phyloP scores from a whole-genome alignment of 2,797 vertebrate genomes.

The Clamator glandarius region DNA sequence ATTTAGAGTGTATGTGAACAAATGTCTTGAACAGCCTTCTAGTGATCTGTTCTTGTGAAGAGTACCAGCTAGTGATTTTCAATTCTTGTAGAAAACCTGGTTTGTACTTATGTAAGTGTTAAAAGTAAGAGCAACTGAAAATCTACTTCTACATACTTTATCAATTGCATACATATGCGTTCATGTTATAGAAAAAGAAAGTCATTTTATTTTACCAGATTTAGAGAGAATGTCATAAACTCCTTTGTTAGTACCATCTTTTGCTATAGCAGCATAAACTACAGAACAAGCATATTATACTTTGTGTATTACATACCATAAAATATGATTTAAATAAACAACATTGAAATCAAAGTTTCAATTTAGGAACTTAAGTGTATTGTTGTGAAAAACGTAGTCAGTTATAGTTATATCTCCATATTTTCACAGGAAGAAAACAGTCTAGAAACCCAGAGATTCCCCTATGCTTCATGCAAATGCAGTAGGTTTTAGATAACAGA shows the following conservation, averaged over 20 bases:
- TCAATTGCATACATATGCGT: neutral
- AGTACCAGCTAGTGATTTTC: neutral
- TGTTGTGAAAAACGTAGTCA: neutral
- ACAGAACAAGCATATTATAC: neutral
- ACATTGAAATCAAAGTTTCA: conserved; percentile 41
- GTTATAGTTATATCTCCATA: conserved; percentile 17
- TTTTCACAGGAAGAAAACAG: neutral
- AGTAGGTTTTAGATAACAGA: neutral
- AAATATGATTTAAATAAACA: conserved; percentile 47
- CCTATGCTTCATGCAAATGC: neutral
- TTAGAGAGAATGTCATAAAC: neutral
- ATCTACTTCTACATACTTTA: neutral
- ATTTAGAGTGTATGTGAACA: neutral
- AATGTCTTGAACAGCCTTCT: neutral
- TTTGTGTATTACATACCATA: neutral
- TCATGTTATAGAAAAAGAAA: neutral
- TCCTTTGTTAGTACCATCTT: conserved; percentile 15
- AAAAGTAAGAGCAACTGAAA: conserved; percentile 1
- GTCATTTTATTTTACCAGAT: neutral
- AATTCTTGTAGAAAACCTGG: neutral
- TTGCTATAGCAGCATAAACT: conserved; percentile 1
- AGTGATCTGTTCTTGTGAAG: neutral
- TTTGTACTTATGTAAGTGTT: neutral
- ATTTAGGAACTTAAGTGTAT: neutral
- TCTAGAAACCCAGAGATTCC: neutral